Evolutionary conservation across 2,797 vertebrate genomes (phyloP).

Genomic region (Simalia tracyae): DNA sequence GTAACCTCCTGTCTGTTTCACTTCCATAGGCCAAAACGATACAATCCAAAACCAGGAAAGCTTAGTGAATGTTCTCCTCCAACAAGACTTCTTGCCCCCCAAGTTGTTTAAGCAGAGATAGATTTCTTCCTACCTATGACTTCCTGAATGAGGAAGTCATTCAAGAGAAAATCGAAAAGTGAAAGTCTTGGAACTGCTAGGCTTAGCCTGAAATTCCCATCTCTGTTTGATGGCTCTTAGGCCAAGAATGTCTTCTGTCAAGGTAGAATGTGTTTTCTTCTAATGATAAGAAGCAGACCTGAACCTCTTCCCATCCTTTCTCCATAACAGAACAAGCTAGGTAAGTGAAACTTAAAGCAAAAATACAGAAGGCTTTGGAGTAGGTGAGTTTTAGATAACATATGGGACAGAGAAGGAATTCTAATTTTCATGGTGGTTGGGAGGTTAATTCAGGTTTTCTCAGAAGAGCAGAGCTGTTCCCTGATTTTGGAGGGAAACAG

Average conservation of each 20-base stretch:
- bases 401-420: not conserved
- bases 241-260: not conserved
- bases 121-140: too few relatives aligned
- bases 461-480: not conserved
- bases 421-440: not conserved
- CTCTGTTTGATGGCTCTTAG: too few relatives aligned
- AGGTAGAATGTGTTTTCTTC: not conserved
- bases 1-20: too few relatives aligned
- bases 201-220: too few relatives aligned
- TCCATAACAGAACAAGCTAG: not conserved
- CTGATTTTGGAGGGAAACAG: not conserved
- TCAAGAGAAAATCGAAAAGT: too few relatives aligned
- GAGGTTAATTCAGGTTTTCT: not conserved
- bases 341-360: not conserved
- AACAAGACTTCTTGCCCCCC: too few relatives aligned
- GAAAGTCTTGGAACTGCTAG: too few relatives aligned
- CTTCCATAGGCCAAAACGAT: too few relatives aligned
- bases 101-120: too few relatives aligned
- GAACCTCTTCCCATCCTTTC: not conserved
- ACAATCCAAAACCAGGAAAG: too few relatives aligned
- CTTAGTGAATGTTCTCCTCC: too few relatives aligned
- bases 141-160: too few relatives aligned
- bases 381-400: not conserved
- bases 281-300: not conserved
- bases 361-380: not conserved